These are phyloP conservation scores for Terrapene triunguis DNA, from an alignment of 2,113 vertebrate genomes.

Conservation along the genomic window DNA sequence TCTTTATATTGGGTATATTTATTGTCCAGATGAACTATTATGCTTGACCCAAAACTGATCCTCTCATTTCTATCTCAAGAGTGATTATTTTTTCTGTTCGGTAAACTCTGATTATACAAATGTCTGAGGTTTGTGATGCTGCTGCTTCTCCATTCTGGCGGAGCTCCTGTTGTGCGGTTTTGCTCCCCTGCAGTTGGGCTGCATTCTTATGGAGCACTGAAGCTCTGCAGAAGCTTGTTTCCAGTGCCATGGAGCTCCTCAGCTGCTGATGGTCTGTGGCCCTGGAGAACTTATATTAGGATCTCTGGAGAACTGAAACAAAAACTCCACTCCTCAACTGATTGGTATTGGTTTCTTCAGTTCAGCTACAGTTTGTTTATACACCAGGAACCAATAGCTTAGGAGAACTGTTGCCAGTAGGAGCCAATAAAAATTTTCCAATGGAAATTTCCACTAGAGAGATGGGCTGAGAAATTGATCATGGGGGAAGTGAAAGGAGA, in stretches of 20 bases:
- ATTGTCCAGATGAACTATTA: background rate
- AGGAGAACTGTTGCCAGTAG: background rate
- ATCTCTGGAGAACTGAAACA: background rate
- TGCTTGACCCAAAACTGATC: background rate
- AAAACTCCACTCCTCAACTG: background rate
- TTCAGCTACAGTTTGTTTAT: rapidly evolving
- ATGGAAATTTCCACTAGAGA: background rate
- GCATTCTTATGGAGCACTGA: background rate
- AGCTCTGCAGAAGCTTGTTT: background rate
- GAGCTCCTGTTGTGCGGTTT: background rate
- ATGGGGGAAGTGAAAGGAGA: background rate
- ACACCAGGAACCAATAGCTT: background rate
- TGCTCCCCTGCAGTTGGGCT: background rate
- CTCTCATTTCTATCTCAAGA: background rate
- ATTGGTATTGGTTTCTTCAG: constrained; percentile 3
- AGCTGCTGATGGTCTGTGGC: background rate
- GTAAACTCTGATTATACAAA: background rate
- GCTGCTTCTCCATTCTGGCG: background rate
- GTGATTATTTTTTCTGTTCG: background rate
- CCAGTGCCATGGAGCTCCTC: constrained; percentile 4
- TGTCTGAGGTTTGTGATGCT: background rate
- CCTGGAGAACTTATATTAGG: background rate
- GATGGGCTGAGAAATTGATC: background rate
- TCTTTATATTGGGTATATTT: background rate
- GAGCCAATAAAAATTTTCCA: background rate